Base-by-base conservation (phyloP, 2,888 invertebrate species). In the Orchesellides sinensis region DNA sequence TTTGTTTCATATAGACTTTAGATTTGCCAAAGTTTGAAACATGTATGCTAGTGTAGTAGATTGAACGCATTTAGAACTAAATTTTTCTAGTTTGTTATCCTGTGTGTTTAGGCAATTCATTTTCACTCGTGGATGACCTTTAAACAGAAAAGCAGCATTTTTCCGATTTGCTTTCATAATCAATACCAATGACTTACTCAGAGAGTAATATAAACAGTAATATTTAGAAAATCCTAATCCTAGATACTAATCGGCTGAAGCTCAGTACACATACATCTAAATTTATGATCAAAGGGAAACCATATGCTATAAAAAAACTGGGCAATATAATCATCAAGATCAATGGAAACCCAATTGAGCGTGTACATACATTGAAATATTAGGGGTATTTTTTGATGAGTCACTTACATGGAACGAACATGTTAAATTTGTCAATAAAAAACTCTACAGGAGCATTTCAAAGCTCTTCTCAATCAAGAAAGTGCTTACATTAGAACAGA, bases 181-280 rank as follows among this genome's bases (percentile, higher is more conserved):
- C n/a, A n/a, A n/a, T n/a, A n/a, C n/a, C n/a, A n/a, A n/a, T n/a
- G n/a, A n/a, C n/a, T n/a, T n/a, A n/a, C n/a, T n/a, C n/a, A n/a
- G n/a, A n/a, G n/a, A n/a, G n/a, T n/a, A n/a, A n/a, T n/a, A n/a
- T n/a, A n/a, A n/a, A n/a, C n/a, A n/a, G n/a, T n/a, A n/a, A n/a
- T n/a, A n/a, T n/a, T n/a, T n/a, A n/a, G n/a, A n/a, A n/a, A n/a
- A n/a, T n/a, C n/a, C n/a, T n/a, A n/a, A n/a, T n/a, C n/a, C 29
- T 83, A 47, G 8, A 25, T 14, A 17, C 3, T 14, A 84, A 84
- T 75, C 5, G 52, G 10, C 49, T 84, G 14, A 59, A 49, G 8
- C 47, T 84, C 0, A 84, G 83, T 45, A 23, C 56, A 1, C 17
- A 40, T 25, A 84, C 83, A 70, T 74, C 72, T 1, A 49, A 83